Base-by-base conservation (phyloP, 2,113 vertebrate genomes). In the Toxotes jaculatrix region DNA sequence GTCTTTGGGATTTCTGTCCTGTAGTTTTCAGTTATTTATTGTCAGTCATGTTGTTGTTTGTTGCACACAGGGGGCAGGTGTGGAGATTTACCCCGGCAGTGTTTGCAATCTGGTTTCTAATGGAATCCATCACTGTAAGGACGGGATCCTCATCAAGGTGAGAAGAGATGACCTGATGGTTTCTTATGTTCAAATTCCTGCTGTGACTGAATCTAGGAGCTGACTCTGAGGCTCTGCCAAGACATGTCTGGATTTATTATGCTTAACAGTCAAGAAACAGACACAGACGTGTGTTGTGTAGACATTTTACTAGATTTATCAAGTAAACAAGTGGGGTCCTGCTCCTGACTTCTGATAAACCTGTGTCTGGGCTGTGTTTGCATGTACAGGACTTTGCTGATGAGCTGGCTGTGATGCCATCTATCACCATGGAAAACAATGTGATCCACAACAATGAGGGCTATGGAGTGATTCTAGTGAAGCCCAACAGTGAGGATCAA, bases 111-210 rank as follows among this genome's bases (percentile, higher is more conserved):
- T 99, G 70, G 88, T 95, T 64, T 94, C 95, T 70, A 99, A 97
- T 0, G 96, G 96, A 16, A 96, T 99, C 81, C 98, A 99, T 91
- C 98, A 99, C 85, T 99, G 98, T 91, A 98, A 96, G 82, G 98
- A 99, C 43, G 98, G 98, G 8, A 96, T 99, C 49, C 96, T 99
- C 19, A 97, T 99, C 88, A 99, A 99, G 97, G 97, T 99, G 85
- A 93, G 55, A 34, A 2, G 14, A 43, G 14, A 77, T 40, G 6
- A 40, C 9, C 38, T 40, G 38, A 8, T 40, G 38, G 38, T 40
- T 2, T 40, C 7, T 40, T 40, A 40, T 6, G 38, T 38, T 38
- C 36, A 38, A 38, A 4, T 4, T 7, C 36, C 36, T 38, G 36
- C 36, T 38, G 36, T 38, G 36, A 38, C 36, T 38, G 7, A 38